phyloP scores from a whole-genome alignment of 2,888 invertebrate species.

The Lasioglossum morio region DNA sequence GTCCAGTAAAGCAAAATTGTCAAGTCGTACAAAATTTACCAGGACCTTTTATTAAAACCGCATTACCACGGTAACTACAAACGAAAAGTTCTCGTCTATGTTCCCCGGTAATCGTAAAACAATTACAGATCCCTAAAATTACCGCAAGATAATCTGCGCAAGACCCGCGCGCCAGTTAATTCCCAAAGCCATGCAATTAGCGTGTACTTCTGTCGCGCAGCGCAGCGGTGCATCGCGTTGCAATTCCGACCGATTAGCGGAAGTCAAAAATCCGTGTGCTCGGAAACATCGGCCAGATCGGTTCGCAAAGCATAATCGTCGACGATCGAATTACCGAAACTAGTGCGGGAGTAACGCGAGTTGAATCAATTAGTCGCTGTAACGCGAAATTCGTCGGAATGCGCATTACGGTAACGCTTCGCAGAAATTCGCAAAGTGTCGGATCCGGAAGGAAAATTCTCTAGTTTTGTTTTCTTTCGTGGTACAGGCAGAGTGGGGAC shows the following conservation, averaged over 20 bases:
- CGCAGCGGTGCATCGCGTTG: neutral
- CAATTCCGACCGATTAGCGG: neutral
- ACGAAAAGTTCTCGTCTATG: neutral
- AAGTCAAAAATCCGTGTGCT: neutral
- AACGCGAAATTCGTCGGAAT: conserved; percentile 17
- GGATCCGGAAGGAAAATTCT: neutral
- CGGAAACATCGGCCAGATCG: neutral
- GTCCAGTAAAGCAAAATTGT: neutral
- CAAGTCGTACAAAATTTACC: neutral
- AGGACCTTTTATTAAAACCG: neutral
- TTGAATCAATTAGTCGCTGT: conserved; percentile 27
- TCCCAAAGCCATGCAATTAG: neutral
- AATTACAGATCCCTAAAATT: neutral
- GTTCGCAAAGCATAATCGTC: conserved; percentile 3
- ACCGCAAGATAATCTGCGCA: neutral
- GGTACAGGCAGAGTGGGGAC: neutral
- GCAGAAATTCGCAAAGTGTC: neutral
- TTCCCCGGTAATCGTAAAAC: neutral
- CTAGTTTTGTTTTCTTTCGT: neutral
- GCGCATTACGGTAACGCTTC: neutral
- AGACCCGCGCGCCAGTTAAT: neutral
- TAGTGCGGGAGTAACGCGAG: neutral
- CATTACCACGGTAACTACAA: too few relatives aligned
- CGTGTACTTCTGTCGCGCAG: neutral
- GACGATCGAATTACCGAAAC: conserved; percentile 24